Conservation (phyloP, 1,140 invertebrate genomes). For the Drosophila cardini region DNA sequence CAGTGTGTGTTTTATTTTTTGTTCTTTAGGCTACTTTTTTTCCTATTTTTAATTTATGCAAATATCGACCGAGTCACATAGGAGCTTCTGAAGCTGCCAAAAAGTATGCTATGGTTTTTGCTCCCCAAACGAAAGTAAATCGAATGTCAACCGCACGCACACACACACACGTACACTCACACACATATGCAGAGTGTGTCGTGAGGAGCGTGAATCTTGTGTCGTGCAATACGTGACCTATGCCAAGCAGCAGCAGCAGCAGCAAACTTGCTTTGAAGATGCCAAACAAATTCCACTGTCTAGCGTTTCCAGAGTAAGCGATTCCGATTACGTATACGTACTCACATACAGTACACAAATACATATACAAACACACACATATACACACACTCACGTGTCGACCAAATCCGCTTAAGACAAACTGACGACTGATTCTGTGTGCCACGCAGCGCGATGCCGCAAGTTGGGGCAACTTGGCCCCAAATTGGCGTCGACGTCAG, state of each 20-base stretch:
- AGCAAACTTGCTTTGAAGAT: constrained; percentile 53
- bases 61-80: constrained; percentile 68
- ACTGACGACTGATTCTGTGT: constrained; percentile 82
- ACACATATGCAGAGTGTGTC: constrained; percentile 3
- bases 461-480: constrained; percentile 65
- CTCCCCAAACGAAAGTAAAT: constrained; percentile 65
- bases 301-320: constrained; percentile 13
- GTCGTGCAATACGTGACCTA: constrained; percentile 71
- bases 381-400: constrained; percentile 69
- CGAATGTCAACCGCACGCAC: constrained; percentile 59
- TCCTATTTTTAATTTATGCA: constrained; percentile 71
- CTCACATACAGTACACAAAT: neutral
- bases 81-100: constrained; percentile 55
- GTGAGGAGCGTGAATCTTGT: constrained; percentile 15
- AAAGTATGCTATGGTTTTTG: constrained; percentile 63
- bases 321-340: constrained; percentile 28
- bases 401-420: constrained; percentile 83
- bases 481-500: constrained; percentile 62
- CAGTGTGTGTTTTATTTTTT: constrained; percentile 15
- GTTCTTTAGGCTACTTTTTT: constrained; percentile 29
- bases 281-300: constrained; percentile 4
- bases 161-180: constrained; percentile 8
- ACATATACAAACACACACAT: constrained; percentile 23
- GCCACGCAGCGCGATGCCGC: constrained; percentile 50
- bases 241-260: constrained; percentile 55